phyloP scores from a whole-genome alignment of 1,140 invertebrate genomes.

The Plodia interpunctella region DNA sequence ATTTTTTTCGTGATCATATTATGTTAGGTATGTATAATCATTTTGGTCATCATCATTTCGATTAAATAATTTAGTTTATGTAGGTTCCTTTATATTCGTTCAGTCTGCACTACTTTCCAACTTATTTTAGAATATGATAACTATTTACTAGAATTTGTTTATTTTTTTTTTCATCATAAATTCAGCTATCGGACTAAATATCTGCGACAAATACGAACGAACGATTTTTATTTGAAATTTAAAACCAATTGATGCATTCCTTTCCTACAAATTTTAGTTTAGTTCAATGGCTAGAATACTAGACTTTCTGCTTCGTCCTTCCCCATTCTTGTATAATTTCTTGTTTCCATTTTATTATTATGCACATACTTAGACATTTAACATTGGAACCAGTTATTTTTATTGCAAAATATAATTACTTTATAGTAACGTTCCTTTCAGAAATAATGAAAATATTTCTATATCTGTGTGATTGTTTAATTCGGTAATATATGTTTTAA shows the following conservation, averaged over 20 bases:
- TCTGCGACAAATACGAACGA: constrained; percentile 32
- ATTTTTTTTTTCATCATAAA: background rate
- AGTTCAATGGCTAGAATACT: constrained; percentile 3
- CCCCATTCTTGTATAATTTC: background rate
- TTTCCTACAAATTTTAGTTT: constrained; percentile 16
- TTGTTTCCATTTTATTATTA: background rate
- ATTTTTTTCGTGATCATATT: background rate
- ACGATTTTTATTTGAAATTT: constrained; percentile 19
- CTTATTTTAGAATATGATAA: too few species aligned
- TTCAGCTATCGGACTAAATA: constrained; percentile 5
- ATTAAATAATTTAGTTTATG: background rate
- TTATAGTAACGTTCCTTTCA: too few species aligned
- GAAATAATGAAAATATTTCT: too few species aligned
- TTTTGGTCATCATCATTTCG: background rate
- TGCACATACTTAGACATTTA: too few species aligned
- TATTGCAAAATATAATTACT: too few species aligned
- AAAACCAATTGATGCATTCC: constrained; percentile 18
- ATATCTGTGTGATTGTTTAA: background rate
- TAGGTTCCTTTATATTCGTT: too few species aligned
- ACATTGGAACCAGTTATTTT: too few species aligned
- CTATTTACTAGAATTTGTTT: too few species aligned
- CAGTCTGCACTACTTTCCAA: too few species aligned
- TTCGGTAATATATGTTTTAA: background rate
- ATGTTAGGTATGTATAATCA: background rate
- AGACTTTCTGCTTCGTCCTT: too few species aligned